phyloP scores from a whole-genome alignment of 2,888 invertebrate species.

The Gastrophysa polygoni region DNA sequence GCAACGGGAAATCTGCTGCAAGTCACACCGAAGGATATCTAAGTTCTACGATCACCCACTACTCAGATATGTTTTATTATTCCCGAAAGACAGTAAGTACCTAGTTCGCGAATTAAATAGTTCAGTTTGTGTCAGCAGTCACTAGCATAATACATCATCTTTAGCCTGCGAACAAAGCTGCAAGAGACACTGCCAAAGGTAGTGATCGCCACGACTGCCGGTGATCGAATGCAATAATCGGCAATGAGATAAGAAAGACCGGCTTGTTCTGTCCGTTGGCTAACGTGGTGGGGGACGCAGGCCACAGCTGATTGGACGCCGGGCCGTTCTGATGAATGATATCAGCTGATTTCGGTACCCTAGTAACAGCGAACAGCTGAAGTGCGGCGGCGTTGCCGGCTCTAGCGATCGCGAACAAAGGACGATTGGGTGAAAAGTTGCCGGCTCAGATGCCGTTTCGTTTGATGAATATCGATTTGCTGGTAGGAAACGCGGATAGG shows the following conservation, averaged over 20 bases:
- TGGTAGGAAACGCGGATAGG: too few species aligned
- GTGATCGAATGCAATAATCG: constrained; percentile 16
- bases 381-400: constrained; percentile 28
- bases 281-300: constrained; percentile 29
- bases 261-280: constrained; percentile 20
- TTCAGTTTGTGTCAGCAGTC: neutral
- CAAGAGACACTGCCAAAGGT: neutral
- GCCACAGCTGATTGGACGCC: constrained; percentile 38
- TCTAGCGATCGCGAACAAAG: constrained; percentile 22
- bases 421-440: constrained; percentile 5
- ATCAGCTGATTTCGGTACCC: constrained; percentile 43
- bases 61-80: constrained; percentile 5
- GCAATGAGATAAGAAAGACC: constrained; percentile 28
- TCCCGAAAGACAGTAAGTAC: neutral
- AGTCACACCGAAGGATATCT: too few species aligned
- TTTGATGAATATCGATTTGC: neutral
- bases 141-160: neutral
- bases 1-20: constrained; percentile 19
- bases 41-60: neutral
- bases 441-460: too few species aligned
- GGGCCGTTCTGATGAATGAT: constrained; percentile 37
- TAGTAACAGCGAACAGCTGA: constrained; percentile 37
- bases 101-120: neutral
- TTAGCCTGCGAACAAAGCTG: neutral
- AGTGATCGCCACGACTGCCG: too few species aligned